Conservation (phyloP, 1,140 invertebrate genomes). For the Ephestia elutella region DNA sequence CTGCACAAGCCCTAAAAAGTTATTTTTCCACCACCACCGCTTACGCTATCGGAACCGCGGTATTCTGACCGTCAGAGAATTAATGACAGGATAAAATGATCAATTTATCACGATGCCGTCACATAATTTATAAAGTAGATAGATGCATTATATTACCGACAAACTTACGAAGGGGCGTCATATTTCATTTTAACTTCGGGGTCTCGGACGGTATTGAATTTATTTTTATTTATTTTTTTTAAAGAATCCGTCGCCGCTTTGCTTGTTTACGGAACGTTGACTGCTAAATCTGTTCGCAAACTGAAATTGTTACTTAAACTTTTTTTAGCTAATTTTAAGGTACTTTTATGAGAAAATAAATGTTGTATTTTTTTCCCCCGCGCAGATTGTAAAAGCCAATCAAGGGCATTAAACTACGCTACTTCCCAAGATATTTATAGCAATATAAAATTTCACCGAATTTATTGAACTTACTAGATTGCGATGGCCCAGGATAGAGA, state of each 20-base stretch:
- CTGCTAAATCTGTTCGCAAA: not conserved
- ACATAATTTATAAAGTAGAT: constrained; percentile 20
- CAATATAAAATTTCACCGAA: too few relatives aligned
- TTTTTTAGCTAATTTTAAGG: not conserved
- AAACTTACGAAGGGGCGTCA: constrained; percentile 6
- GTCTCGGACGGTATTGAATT: not conserved
- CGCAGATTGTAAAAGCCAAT: too few relatives aligned
- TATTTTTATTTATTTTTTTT: not conserved
- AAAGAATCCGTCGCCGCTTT: not conserved
- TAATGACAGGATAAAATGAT: constrained; percentile 17
- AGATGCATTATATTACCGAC: constrained; percentile 16
- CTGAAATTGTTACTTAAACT: not conserved
- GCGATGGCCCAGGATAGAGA: too few relatives aligned
- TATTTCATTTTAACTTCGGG: constrained; percentile 14
- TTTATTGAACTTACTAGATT: too few relatives aligned
- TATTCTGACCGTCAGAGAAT: constrained; percentile 15
- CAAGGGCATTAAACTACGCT: too few relatives aligned
- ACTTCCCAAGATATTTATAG: too few relatives aligned
- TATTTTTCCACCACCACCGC: not conserved
- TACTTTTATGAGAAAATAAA: too few relatives aligned
- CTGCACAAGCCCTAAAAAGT: not conserved
- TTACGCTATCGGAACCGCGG: constrained; percentile 12
- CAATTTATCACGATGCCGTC: constrained; percentile 14
- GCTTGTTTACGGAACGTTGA: not conserved
- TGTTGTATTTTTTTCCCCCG: too few relatives aligned